phyloP scores from a whole-genome alignment of 2,113 vertebrate species.

The Hyaena hyaena region DNA sequence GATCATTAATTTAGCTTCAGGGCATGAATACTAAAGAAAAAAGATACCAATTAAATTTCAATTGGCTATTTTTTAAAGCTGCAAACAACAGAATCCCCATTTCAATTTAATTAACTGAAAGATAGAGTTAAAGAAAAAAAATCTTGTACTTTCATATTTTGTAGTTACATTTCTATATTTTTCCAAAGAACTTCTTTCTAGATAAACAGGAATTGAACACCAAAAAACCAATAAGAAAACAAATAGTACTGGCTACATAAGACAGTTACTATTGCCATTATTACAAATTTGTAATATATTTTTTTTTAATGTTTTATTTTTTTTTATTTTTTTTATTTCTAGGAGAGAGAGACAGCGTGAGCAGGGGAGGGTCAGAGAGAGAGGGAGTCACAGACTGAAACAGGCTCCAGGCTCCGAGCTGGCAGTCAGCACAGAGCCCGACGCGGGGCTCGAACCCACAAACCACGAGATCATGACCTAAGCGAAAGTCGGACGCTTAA shows the following conservation, averaged over 20 bases:
- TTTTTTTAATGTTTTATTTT: too few relatives aligned
- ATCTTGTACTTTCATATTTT: background rate
- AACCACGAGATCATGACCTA: too few relatives aligned
- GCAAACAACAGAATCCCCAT: slow-evolving; percentile 84
- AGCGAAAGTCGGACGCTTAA: too few relatives aligned
- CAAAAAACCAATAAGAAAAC: slow-evolving; percentile 20
- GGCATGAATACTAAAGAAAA: slow-evolving; percentile 86
- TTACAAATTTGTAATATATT: slow-evolving; percentile 44
- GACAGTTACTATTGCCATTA: background rate
- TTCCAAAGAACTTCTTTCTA: background rate
- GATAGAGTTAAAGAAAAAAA: slow-evolving; percentile 46
- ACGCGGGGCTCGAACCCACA: too few relatives aligned
- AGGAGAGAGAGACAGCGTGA: too few relatives aligned
- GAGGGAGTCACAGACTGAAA: too few relatives aligned
- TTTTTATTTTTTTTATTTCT: too few relatives aligned
- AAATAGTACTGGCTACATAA: background rate
- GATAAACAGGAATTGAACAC: slow-evolving; percentile 1
- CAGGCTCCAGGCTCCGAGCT: too few relatives aligned
- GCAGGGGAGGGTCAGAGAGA: too few relatives aligned
- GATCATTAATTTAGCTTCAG: slow-evolving; percentile 87
- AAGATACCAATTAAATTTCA: slow-evolving; percentile 90
- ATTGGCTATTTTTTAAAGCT: slow-evolving; percentile 88
- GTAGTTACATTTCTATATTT: background rate
- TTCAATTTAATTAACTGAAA: slow-evolving; percentile 88
- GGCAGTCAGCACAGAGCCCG: too few relatives aligned